phyloP scores from a whole-genome alignment of 2,797 vertebrate genomes.

The Phoebastria nigripes region DNA sequence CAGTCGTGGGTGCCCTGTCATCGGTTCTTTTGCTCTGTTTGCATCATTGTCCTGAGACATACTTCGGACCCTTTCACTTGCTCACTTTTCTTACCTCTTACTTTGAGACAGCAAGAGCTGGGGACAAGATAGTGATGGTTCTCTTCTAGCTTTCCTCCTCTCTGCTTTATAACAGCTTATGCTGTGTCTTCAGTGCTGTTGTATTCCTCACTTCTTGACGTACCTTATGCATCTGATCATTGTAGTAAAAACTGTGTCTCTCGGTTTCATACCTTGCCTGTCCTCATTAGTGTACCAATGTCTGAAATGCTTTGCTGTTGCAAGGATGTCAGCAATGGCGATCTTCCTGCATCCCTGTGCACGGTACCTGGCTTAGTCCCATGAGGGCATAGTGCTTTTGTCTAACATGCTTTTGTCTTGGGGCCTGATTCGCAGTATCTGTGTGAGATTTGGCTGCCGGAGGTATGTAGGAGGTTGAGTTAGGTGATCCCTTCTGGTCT shows the following conservation, averaged over 20 bases:
- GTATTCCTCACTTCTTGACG: background rate
- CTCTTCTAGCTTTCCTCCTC: background rate
- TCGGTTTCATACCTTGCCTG: background rate
- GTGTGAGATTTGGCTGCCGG: background rate
- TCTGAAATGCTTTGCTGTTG: background rate
- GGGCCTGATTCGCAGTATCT: background rate
- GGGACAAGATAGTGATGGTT: background rate
- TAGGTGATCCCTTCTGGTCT: background rate
- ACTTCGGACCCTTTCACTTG: background rate
- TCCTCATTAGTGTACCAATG: background rate
- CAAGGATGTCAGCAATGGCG: background rate
- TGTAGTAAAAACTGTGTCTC: background rate
- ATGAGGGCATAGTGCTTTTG: background rate
- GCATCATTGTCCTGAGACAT: background rate
- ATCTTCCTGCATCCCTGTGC: background rate
- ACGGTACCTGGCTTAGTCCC: background rate
- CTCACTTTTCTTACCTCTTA: background rate
- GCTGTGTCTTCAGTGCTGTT: background rate
- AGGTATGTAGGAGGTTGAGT: background rate
- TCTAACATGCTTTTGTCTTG: background rate
- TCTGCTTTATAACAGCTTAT: background rate
- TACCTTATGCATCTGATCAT: background rate
- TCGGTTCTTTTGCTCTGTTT: background rate
- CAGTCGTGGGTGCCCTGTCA: fast-evolving
- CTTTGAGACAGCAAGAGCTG: background rate